Evolutionary conservation across 2,888 invertebrate genomes (phyloP), one percentile per base, ranked within the genome.

Genomic region (Teleogryllus oceanicus): DNA sequence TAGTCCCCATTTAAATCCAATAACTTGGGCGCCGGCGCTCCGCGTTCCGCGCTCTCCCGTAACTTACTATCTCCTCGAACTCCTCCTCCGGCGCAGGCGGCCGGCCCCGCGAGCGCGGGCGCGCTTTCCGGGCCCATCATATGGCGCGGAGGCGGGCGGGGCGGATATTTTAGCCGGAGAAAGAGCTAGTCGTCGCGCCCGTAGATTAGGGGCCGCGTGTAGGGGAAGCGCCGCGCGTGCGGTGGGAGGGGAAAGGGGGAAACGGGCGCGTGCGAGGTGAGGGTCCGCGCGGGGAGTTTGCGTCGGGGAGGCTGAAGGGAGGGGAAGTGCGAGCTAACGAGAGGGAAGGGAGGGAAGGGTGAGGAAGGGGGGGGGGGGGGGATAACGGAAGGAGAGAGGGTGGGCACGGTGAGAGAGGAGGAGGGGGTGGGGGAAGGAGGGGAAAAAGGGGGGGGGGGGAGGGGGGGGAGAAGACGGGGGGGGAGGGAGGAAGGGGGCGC

Each of bases 401-500:
- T 0, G 62, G 18, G 62, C 3, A 62, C 0, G 5, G 18, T 3
- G 62, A 2, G 18, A 2, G 24, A 2, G 2, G 2, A 0, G 4
- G 2, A 13, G 13, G 16, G 0, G 16, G 0, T 2, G 18, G 62
- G 24, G 16, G 51, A 51, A 51, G 51, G 12, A 51, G 11, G 62
- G 2, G 18, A 2, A 2, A 0, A 0, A 0, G 4, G 18, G 3
- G 2, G 5, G 3, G 16, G 0, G 13, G 18, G 62, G 24, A 37
- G 24, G 11, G 62, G n/a, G 16, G 4, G 8, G 5, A 4, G 11
- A n/a, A 3, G 2, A 3, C 62, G 16, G 16, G 3, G 10, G 4
- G 62, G 62, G 62, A 11, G 13, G 4, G 62, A 11, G 62, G 62
- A 10, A 11, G 62, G 4, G 62, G 62, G 18, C 3, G 2, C 5